Base-by-base conservation (phyloP, 2,888 invertebrate species). In the Heliconius sara region DNA sequence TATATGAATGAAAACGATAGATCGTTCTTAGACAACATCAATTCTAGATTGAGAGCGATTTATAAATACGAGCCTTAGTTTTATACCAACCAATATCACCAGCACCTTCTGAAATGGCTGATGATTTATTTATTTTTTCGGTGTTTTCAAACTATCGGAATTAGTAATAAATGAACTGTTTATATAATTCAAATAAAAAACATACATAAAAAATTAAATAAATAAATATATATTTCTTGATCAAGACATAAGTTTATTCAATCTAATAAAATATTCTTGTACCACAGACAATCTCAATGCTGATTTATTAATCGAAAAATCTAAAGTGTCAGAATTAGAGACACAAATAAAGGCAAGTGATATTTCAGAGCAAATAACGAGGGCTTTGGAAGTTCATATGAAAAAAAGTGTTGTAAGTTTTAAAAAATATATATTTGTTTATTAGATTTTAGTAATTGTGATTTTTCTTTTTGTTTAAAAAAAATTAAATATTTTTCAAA, bases 251-350 rank as follows among this genome's bases (percentile, higher is more conserved):
- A 63, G 27, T 16, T n/a, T 30, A 63, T 74, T 39, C n/a, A 22
- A 22, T 12, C 39, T 27, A 76, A 43, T 78, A 43, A 65, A 63
- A 43, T 27, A 52, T 68, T 74, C 27, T 66, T 79, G 25, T 67
- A 39, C 85, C 84, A 0, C 85, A 93, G 94, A 85, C 74, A 89
- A 91, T 5, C 81, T 94, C 7, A 80, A 85, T 27, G 84, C 88
- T 47, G 86, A 91, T 77, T 82, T 94, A 52, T 79, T 88, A 1
- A 85, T 91, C 19, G 92, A 93, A 76, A 90, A 85, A 76, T 85
- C 88, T 10, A 91, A 88, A 65, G 89, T 91, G 16, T 82, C 85
- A 0, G 93, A 93, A 79, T 77, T 93, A 43, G 90, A 92, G 76
- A 89, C 89, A 10, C 86, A 84, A 2, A 67, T 91, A 66, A 90